Percentiles rank a stretch among this genome's conserved stretches.
Evolutionary conservation across 2,113 vertebrate species (phyloP).

Genomic region (Sylvietta virens): DNA sequence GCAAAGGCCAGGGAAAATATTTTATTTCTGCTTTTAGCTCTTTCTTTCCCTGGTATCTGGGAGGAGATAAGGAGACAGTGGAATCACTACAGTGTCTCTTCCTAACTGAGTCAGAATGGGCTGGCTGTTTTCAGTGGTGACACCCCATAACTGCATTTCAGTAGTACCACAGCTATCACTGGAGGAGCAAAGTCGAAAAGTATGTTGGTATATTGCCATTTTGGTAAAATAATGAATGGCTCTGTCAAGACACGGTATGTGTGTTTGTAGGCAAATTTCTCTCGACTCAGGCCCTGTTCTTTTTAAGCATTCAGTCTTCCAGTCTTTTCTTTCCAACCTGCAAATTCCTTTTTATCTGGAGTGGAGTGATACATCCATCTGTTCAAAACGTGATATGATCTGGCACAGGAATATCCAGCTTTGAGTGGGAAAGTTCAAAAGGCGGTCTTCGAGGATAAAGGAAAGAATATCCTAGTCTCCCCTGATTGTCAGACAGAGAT

Average conservation of each 20-base stretch:
- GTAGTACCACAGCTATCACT: not conserved
- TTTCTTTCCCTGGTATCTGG: not conserved
- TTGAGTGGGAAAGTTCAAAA: conserved; percentile 5
- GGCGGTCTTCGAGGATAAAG: not conserved
- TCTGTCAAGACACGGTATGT: not conserved
- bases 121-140: not conserved
- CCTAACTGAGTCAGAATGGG: not conserved
- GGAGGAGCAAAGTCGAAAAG: not conserved
- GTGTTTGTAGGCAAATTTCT: not conserved
- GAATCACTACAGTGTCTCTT: not conserved
- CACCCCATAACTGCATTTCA: not conserved
- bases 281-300: not conserved
- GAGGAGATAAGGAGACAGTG: not conserved
- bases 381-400: not conserved
- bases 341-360: not conserved
- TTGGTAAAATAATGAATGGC: not conserved
- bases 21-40: not conserved
- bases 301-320: not conserved
- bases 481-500: not conserved
- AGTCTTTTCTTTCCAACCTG: not conserved
- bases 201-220: not conserved
- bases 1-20: not conserved
- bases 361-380: not conserved
- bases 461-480: not conserved
- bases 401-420: not conserved